A percentile compares a stretch with the other conserved stretches of the same genome.
Evolutionary conservation across 2,113 vertebrate genomes (phyloP).

Genomic region (Chionodraco myersi): DNA sequence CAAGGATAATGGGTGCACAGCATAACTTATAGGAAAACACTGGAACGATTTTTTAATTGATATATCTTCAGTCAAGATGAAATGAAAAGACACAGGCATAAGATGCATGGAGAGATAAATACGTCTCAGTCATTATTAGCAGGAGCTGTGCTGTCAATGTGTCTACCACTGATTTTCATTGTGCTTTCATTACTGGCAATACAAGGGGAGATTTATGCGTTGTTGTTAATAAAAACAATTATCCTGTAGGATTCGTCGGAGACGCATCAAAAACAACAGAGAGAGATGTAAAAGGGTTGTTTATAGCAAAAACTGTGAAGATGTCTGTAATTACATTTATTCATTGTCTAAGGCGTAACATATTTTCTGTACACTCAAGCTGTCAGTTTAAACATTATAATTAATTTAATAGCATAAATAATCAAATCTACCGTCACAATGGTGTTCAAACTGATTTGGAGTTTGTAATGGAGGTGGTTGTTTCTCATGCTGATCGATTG

Average conservation of each 20-base stretch:
- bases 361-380: too few relatives aligned
- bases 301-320: background rate
- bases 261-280: slow-evolving; percentile 16
- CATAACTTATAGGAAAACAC: background rate
- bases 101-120: background rate
- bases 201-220: background rate
- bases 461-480: background rate
- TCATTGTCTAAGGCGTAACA: background rate
- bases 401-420: background rate
- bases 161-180: slow-evolving; percentile 12
- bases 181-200: background rate
- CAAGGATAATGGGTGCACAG: slow-evolving; percentile 4
- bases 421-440: background rate
- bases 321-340: background rate
- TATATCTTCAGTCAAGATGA: slow-evolving; percentile 7
- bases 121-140: background rate
- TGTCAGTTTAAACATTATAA: background rate
- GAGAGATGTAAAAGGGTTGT: too few relatives aligned
- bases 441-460: background rate
- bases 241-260: background rate
- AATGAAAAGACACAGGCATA: background rate
- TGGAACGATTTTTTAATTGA: background rate
- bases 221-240: background rate
- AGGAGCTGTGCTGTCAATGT: background rate
- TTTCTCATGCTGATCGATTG: background rate